phyloP scores from a whole-genome alignment of 2,113 vertebrate species.

The Proteles cristata region DNA sequence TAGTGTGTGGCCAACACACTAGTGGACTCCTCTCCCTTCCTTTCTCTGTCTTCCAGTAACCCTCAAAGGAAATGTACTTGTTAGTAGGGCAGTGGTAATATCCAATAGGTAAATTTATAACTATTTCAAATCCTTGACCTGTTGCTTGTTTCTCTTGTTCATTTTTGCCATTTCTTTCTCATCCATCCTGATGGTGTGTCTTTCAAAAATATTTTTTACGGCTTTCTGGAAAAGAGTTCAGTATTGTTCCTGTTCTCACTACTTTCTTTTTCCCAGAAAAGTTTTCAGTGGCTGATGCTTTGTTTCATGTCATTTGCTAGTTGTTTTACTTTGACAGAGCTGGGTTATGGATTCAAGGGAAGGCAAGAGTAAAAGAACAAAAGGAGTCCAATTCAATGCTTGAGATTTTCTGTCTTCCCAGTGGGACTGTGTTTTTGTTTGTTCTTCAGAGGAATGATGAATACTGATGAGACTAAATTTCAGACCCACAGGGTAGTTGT shows the following conservation, averaged over 20 bases:
- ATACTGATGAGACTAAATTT: constrained; percentile 78
- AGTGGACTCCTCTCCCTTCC: not conserved
- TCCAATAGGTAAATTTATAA: not conserved
- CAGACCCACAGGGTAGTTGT: constrained; percentile 75
- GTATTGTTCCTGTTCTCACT: not conserved
- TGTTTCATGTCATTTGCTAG: not conserved
- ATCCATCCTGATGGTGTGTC: not conserved
- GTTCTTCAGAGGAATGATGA: constrained; percentile 74
- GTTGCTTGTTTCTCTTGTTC: not conserved
- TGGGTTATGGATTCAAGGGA: constrained; percentile 75
- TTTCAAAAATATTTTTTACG: constrained; percentile 47
- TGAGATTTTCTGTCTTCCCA: constrained; percentile 69
- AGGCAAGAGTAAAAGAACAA: constrained; percentile 72
- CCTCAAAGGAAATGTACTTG: not conserved
- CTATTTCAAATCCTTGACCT: not conserved
- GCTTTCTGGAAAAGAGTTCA: constrained; percentile 27
- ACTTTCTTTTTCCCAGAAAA: constrained; percentile 45
- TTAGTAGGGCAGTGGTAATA: not conserved
- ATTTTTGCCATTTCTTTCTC: not conserved
- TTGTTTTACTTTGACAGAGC: constrained; percentile 60
- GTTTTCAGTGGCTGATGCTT: not conserved
- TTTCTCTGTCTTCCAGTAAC: not conserved
- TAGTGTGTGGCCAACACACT: not conserved
- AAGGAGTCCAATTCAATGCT: constrained; percentile 61
- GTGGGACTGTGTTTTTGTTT: constrained; percentile 74